Percentiles rank a stretch among this genome's conserved stretches.
Conservation (phyloP, 2,888 invertebrate species). For the Mimumesa dahlbomi region DNA sequence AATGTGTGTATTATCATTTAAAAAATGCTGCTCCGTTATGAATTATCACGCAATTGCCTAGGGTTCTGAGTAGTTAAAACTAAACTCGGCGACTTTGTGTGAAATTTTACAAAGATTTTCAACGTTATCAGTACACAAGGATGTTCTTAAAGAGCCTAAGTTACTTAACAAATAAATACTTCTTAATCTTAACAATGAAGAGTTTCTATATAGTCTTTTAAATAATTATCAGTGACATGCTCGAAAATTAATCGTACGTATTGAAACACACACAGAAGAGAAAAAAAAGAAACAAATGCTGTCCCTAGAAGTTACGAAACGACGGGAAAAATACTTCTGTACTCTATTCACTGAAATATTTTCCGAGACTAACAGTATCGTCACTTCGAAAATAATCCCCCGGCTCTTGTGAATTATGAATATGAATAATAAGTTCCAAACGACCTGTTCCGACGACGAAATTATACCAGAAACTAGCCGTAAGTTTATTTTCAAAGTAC, state of each 20-base stretch:
- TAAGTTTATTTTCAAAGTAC: constrained; percentile 19
- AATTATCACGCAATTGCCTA: constrained; percentile 7
- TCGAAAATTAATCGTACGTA: constrained; percentile 11
- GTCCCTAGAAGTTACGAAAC: not conserved
- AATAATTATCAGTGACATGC: constrained; percentile 45
- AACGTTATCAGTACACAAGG: constrained; percentile 27
- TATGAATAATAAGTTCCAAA: no score
- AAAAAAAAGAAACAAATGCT: constrained; percentile 11
- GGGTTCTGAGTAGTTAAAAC: constrained; percentile 2
- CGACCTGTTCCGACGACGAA: no score
- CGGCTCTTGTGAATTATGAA: no score
- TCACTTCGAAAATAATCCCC: constrained; percentile 27
- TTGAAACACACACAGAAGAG: not conserved
- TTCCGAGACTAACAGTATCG: not conserved
- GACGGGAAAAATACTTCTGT: constrained; percentile 8
- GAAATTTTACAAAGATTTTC: constrained; percentile 2
- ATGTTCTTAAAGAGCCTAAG: constrained; percentile 21
- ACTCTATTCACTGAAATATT: constrained; percentile 11
- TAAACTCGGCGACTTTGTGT: constrained; percentile 8
- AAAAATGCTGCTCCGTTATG: constrained; percentile 20
- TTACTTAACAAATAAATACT: constrained; percentile 53
- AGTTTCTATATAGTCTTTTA: constrained; percentile 45
- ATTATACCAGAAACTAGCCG: not conserved
- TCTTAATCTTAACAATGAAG: constrained; percentile 38
- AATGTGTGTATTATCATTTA: constrained; percentile 31